A percentile compares a stretch with the other conserved stretches of the same genome.
Evolutionary conservation across 1,140 invertebrate genomes (phyloP).

Genomic region (Teleogryllus occipitalis): DNA sequence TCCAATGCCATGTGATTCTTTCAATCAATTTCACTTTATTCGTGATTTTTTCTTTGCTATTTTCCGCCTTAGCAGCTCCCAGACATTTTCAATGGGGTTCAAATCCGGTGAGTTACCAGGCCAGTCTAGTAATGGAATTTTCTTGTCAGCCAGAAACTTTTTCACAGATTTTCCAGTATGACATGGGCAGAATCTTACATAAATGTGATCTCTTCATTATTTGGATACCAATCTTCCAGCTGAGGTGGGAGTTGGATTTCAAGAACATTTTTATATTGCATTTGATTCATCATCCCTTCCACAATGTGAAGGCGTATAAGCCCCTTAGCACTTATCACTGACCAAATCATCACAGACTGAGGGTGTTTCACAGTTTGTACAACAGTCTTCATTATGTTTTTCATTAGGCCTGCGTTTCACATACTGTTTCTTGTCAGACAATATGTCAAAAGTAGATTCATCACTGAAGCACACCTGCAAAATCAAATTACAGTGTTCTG

Average conservation of each 20-base stretch:
- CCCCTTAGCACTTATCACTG: neutral
- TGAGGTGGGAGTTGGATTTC: neutral
- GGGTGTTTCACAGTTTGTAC: neutral
- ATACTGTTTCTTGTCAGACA: neutral
- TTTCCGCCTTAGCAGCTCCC: neutral
- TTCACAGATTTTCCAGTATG: neutral
- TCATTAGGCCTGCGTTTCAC: neutral
- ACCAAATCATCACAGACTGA: neutral
- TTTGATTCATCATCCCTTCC: neutral
- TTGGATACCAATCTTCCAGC: neutral
- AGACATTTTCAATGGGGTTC: constrained; percentile 1
- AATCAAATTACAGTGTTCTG: too few species aligned
- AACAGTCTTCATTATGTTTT: neutral
- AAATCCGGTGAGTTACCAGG: neutral
- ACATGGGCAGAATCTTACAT: neutral
- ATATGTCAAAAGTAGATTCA: neutral
- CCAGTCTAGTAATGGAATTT: neutral
- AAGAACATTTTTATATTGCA: neutral
- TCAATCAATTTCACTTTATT: neutral
- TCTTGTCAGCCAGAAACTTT: too few species aligned
- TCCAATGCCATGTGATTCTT: neutral
- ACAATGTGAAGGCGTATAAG: neutral
- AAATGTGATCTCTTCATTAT: neutral
- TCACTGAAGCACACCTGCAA: neutral
- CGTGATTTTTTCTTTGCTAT: neutral